phyloP scores from a whole-genome alignment of 2,797 vertebrate species.

The Siniperca obscura region DNA sequence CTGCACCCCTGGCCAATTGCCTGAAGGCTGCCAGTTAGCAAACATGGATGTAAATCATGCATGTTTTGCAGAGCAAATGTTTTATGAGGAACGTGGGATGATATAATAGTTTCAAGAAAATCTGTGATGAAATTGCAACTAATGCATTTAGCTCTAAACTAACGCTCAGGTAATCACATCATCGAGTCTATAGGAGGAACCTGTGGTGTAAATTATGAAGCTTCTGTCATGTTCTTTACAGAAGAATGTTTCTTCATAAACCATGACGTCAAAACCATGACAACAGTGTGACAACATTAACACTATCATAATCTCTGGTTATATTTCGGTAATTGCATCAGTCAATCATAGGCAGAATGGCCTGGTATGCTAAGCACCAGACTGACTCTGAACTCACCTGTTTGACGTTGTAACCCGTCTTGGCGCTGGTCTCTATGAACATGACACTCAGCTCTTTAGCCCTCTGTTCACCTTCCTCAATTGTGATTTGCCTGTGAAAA shows the following conservation, averaged over 20 bases:
- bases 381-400: slow-evolving; percentile 82
- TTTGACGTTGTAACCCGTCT: slow-evolving; percentile 95
- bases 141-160: neutral
- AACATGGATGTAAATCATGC: neutral
- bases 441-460: slow-evolving; percentile 95
- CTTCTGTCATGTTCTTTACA: neutral
- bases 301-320: neutral
- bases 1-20: too few species aligned
- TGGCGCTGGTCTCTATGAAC: slow-evolving; percentile 96
- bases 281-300: neutral
- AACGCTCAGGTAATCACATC: neutral
- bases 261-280: neutral
- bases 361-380: too few species aligned
- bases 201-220: neutral
- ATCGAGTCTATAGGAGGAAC: neutral
- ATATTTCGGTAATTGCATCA: neutral
- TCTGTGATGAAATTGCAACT: neutral
- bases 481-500: slow-evolving; percentile 90
- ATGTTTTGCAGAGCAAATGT: neutral
- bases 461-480: slow-evolving; percentile 92
- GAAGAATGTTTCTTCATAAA: neutral
- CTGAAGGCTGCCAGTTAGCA: neutral
- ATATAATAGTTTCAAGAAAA: neutral
- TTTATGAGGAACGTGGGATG: neutral
- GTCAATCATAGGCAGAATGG: neutral